Base-by-base conservation (phyloP, 2,888 invertebrate species). In the Trissoscelio sp. region DNA sequence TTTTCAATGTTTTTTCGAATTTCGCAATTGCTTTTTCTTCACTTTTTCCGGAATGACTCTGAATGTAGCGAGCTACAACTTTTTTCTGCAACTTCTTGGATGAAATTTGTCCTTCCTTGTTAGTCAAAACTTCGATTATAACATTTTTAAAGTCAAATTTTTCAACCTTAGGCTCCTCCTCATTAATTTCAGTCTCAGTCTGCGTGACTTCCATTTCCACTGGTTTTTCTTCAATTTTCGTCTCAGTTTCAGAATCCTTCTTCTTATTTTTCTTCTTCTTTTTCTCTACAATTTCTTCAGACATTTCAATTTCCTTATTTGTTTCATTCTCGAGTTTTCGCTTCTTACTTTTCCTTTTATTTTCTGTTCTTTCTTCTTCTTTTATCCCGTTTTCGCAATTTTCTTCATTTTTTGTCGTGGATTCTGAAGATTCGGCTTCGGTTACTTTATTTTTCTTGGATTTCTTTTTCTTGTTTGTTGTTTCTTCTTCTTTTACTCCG, bases 81-180 rank as follows among this genome's bases (percentile, higher is more conserved):
- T 96, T 97, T 88, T 96, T 96, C 85, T 95, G 94, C 14, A 97
- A 91, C 86, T 96, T 95, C 87, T 95, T 95, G 70, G 95, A 89
- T 0, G 94, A 14, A 42, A 42, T 93, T 46, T 97, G 92, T 86
- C 95, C 95, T 83, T 95, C 94, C 3, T 93, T 94, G 0, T 67
- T 48, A 20, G 79, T 79, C 14, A 91, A 84, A 62, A 88, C 70
- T 11, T 88, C 84, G 22, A 89, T 28, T 60, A 91, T 89, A 11
- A 72, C 72, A 28, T 69, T 75, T 77, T 87, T 88, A 90, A 90
- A 91, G 62, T 85, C 81, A 60, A 91, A 91, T 46, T 86, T 86
- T 5, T 16, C 34, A 16, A 28, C 74, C 34, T 84, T 73, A n/a
- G 55, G 64, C 12, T 72, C 44, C 9, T 44, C 44, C 3, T 39